These are phyloP conservation scores for Crocuta crocuta DNA, from an alignment of 2,113 vertebrate species.

Conservation along the genomic window DNA sequence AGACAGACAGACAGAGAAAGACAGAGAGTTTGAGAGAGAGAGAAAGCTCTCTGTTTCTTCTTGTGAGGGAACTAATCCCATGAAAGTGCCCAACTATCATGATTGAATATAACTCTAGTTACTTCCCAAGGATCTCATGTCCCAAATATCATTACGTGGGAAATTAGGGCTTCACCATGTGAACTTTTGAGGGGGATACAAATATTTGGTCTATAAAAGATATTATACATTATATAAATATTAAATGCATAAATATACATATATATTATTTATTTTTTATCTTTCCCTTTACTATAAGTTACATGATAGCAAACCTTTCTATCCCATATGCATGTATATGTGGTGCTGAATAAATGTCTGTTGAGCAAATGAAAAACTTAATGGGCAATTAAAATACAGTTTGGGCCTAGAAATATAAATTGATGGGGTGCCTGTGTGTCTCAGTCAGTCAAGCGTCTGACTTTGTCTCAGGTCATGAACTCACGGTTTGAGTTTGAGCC, in stretches of 20 bases:
- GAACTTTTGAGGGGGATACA: background rate
- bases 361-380: background rate
- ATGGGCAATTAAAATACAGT: background rate
- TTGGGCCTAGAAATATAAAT: background rate
- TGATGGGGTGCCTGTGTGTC: background rate
- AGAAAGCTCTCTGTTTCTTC: background rate
- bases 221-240: background rate
- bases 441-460: too few species aligned
- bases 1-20: background rate
- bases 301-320: background rate
- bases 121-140: background rate
- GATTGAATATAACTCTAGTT: background rate
- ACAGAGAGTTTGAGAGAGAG: background rate
- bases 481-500: too few species aligned
- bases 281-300: background rate
- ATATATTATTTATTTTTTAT: background rate
- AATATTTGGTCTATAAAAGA: background rate
- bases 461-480: too few species aligned
- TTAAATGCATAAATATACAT: background rate
- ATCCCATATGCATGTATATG: background rate
- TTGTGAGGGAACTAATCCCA: background rate
- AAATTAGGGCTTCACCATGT: background rate
- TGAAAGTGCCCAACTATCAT: background rate
- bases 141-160: background rate
- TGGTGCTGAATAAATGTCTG: background rate